Conservation (phyloP, 2,888 invertebrate genomes). For the Blera fallax region DNA sequence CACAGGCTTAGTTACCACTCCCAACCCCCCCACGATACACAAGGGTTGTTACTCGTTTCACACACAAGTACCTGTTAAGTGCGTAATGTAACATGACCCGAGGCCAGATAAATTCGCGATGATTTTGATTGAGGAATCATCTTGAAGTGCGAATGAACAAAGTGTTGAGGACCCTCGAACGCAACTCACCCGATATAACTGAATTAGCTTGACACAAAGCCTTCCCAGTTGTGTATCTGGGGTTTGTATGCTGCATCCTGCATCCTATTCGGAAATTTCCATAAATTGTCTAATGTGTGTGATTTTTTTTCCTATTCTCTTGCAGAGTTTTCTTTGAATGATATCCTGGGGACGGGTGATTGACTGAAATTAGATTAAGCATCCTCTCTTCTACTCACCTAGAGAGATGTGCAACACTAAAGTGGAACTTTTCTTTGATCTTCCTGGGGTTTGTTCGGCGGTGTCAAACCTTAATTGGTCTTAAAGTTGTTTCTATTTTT, state of each 20-base stretch:
- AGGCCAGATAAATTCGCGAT: conserved; percentile 71
- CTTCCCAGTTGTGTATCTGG: not conserved
- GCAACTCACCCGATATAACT: conserved; percentile 60
- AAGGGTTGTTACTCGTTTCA: conserved; percentile 65
- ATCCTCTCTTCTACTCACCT: not conserved
- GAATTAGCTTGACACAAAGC: conserved; percentile 53
- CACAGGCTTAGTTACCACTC: conserved; percentile 36
- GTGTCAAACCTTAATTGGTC: conserved; percentile 35
- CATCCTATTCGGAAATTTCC: conserved; percentile 42
- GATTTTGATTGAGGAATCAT: conserved; percentile 71
- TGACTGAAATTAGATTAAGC: conserved; percentile 49
- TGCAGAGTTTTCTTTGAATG: not conserved
- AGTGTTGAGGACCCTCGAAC: conserved; percentile 50
- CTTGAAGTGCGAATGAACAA: conserved; percentile 57
- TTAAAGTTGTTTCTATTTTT: conserved; percentile 32
- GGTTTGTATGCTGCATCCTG: not conserved
- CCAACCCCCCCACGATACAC: not conserved
- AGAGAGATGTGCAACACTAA: not conserved
- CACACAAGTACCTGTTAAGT: conserved; percentile 73
- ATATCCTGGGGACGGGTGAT: conserved; percentile 32
- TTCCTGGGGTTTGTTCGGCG: not conserved
- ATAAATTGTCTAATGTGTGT: conserved; percentile 61
- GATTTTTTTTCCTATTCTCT: not conserved
- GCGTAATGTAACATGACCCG: conserved; percentile 72
- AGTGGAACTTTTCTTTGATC: conserved; percentile 29